Conservation (phyloP, 2,888 invertebrate species). For the Campoplex capitator region DNA sequence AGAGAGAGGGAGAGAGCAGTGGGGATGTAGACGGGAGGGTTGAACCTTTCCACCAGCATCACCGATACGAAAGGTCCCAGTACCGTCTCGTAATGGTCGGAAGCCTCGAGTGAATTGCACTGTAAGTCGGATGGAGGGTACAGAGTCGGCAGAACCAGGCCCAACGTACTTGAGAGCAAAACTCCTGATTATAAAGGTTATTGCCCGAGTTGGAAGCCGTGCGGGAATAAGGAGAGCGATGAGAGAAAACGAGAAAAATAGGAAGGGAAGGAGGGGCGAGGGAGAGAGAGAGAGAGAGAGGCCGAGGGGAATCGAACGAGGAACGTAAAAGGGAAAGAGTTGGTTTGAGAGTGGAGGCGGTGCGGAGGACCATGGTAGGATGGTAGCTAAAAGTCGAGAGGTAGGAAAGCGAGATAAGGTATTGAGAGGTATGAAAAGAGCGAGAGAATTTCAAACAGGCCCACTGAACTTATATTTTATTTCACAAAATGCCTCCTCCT, state of each 20-base stretch:
- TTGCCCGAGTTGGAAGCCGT: conserved; percentile 76
- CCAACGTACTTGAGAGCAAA: conserved; percentile 73
- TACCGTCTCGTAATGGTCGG: conserved; percentile 68
- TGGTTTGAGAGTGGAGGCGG: conserved; percentile 50
- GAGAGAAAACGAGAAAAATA: conserved; percentile 64
- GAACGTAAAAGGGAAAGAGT: conserved; percentile 60
- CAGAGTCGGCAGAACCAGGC: conserved; percentile 65
- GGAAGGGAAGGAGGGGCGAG: conserved; percentile 41
- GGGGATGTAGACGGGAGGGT: conserved; percentile 35
- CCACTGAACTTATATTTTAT: conserved; percentile 73
- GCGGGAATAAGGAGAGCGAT: conserved; percentile 71
- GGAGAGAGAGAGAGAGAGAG: conserved; percentile 44
- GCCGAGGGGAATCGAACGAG: conserved; percentile 47
- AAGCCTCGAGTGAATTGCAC: conserved; percentile 71
- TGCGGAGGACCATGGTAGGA: conserved; percentile 23
- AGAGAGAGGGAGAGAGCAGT: conserved; percentile 12
- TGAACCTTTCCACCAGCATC: conserved; percentile 55
- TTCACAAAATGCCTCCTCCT: neutral
- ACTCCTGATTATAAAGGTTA: conserved; percentile 81
- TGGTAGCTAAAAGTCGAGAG: conserved; percentile 57
- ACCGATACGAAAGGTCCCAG: conserved; percentile 68
- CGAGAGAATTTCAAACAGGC: conserved; percentile 65
- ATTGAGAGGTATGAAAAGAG: conserved; percentile 66
- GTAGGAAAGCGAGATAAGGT: conserved; percentile 64
- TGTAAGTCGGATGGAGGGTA: conserved; percentile 66